phyloP scores from a whole-genome alignment of 2,888 invertebrate species.

The Cryptophagus acutangulus region DNA sequence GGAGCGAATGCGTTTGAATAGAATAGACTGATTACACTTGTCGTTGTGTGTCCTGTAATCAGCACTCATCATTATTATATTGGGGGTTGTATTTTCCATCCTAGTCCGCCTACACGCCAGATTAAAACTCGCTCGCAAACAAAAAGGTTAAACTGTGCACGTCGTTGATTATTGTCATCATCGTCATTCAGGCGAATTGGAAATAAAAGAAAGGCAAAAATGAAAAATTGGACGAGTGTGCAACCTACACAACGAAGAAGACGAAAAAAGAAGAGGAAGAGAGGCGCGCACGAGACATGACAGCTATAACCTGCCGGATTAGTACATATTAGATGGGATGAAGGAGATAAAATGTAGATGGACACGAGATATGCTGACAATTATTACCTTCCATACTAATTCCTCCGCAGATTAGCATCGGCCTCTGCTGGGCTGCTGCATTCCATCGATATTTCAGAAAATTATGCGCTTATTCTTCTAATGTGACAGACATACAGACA shows the following conservation, averaged over 20 bases:
- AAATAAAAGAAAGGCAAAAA: too few species aligned
- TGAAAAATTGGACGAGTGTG: too few species aligned
- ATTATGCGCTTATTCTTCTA: background rate
- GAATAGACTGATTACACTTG: constrained; percentile 42
- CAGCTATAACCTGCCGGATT: constrained; percentile 25
- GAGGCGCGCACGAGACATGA: too few species aligned
- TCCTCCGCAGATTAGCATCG: constrained; percentile 19
- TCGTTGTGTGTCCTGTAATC: constrained; percentile 39
- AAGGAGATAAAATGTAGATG: constrained; percentile 19
- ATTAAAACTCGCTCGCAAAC: constrained; percentile 45
- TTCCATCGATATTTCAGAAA: constrained; percentile 19
- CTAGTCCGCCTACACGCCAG: constrained; percentile 36
- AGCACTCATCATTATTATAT: constrained; percentile 27
- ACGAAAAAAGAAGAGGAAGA: constrained; percentile 18
- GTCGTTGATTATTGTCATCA: constrained; percentile 29
- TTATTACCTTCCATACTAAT: constrained; percentile 19
- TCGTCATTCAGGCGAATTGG: too few species aligned
- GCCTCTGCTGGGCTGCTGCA: constrained; percentile 12
- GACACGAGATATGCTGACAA: constrained; percentile 22
- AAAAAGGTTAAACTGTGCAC: constrained; percentile 44
- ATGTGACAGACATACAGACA: constrained; percentile 1
- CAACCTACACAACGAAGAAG: too few species aligned
- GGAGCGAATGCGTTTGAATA: constrained; percentile 35
- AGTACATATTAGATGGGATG: constrained; percentile 20
- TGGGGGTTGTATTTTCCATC: constrained; percentile 19